Conservation (phyloP, 2,113 vertebrate genomes). For the Pipa parva region DNA sequence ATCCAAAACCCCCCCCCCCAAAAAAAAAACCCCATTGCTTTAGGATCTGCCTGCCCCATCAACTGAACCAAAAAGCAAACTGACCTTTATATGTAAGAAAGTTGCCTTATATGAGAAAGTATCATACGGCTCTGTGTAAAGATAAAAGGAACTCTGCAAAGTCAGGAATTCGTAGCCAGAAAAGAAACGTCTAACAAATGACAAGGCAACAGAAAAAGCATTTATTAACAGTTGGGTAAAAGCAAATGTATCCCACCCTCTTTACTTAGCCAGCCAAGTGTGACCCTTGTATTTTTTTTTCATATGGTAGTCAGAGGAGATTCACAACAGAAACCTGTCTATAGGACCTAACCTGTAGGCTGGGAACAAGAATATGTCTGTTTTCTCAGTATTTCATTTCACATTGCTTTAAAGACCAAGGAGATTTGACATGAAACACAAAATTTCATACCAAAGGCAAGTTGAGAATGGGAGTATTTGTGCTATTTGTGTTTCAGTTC, state of each 20-base stretch:
- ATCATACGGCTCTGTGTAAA: slow-evolving; percentile 1
- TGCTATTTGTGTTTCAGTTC: slow-evolving; percentile 39
- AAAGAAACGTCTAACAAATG: slow-evolving; percentile 29
- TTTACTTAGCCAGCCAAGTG: slow-evolving; percentile 38
- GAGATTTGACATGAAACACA: slow-evolving; percentile 32
- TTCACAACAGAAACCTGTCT: slow-evolving; percentile 41
- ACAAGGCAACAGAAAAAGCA: slow-evolving; percentile 38
- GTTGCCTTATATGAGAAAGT: slow-evolving; percentile 7
- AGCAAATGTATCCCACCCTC: slow-evolving; percentile 40
- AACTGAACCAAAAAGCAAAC: slow-evolving; percentile 30
- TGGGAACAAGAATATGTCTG: slow-evolving; percentile 41
- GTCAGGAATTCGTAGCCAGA: slow-evolving; percentile 23
- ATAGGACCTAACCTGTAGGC: slow-evolving; percentile 37
- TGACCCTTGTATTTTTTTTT: slow-evolving; percentile 40
- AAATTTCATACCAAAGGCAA: slow-evolving; percentile 38
- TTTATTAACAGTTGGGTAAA: slow-evolving; percentile 41
- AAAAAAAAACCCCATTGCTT: no score
- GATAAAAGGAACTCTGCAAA: slow-evolving; percentile 35
- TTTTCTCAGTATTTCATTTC: slow-evolving; percentile 43
- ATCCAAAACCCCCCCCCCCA: no score
- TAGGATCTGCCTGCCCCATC: slow-evolving; percentile 6
- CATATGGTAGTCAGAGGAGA: slow-evolving; percentile 29
- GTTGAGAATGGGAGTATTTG: slow-evolving; percentile 39
- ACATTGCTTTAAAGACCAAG: slow-evolving; percentile 10
- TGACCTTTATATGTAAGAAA: slow-evolving; percentile 17